Percentiles rank a stretch among this genome's conserved stretches.
Conservation (phyloP, 2,797 vertebrate species). For the Myotis planiceps region DNA sequence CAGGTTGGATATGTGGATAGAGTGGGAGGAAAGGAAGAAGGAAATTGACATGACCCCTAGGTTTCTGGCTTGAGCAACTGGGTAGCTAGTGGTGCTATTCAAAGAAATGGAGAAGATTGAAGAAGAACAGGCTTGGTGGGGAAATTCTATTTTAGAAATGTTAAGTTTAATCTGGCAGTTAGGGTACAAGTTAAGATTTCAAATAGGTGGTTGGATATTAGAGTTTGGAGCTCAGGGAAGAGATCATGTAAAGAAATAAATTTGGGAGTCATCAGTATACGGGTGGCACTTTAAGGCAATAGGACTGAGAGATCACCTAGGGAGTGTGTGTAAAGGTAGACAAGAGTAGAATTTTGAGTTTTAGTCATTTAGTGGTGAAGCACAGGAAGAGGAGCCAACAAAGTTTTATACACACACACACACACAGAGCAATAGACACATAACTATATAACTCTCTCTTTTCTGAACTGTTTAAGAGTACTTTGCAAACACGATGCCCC, state of each 20-base stretch:
- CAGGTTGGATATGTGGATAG: background rate
- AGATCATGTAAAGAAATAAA: background rate
- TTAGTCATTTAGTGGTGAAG: background rate
- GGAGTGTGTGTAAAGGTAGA: background rate
- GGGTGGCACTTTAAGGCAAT: background rate
- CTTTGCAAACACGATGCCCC: background rate
- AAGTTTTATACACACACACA: background rate
- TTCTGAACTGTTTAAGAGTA: background rate
- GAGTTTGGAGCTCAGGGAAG: background rate
- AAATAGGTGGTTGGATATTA: background rate
- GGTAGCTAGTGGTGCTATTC: background rate
- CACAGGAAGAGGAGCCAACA: background rate
- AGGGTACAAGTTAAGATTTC: constrained; percentile 7
- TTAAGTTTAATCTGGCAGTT: background rate
- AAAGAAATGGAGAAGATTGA: background rate
- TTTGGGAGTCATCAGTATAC: background rate
- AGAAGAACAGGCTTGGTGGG: background rate
- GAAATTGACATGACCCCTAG: background rate
- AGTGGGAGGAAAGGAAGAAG: background rate
- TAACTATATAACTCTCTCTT: background rate
- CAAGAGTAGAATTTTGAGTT: background rate
- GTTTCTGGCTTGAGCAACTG: background rate
- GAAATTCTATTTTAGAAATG: background rate
- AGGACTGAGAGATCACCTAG: background rate
- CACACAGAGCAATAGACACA: background rate